phyloP scores from a whole-genome alignment of 2,888 invertebrate genomes.

The Cheilosia pagana region DNA sequence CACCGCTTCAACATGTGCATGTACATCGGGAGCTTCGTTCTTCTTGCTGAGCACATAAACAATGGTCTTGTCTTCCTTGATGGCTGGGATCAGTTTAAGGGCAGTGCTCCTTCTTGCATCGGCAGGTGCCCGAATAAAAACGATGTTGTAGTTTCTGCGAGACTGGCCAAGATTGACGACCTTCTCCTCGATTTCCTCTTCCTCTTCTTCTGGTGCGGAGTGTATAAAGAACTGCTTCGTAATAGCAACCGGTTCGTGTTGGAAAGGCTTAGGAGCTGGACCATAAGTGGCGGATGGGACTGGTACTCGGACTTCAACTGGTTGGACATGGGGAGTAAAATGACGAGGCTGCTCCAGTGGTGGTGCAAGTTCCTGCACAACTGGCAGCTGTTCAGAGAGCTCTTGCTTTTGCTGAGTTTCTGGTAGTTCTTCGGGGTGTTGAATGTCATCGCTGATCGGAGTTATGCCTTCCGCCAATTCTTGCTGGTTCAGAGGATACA shows the following conservation, averaged over 20 bases:
- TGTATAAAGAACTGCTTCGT: slow-evolving; percentile 76
- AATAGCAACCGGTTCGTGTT: slow-evolving; percentile 31
- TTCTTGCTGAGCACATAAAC: slow-evolving; percentile 78
- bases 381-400: neutral
- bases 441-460: neutral
- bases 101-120: slow-evolving; percentile 57
- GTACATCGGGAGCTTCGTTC: slow-evolving; percentile 71
- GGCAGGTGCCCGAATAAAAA: slow-evolving; percentile 76
- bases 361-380: neutral
- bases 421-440: neutral
- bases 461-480: neutral
- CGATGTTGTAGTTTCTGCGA: slow-evolving; percentile 76
- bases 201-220: slow-evolving; percentile 76
- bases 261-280: neutral
- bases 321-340: neutral
- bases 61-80: slow-evolving; percentile 77
- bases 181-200: slow-evolving; percentile 67
- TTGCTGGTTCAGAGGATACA: slow-evolving; percentile 41
- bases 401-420: slow-evolving; percentile 3
- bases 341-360: neutral
- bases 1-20: slow-evolving; percentile 71
- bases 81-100: slow-evolving; percentile 75
- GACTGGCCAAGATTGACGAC: slow-evolving; percentile 72
- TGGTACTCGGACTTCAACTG: neutral
- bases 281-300: slow-evolving; percentile 13